A percentile compares a stretch with the other conserved stretches of the same genome.
Conservation (phyloP, 2,797 vertebrate genomes). For the Sebastiscus tertius region DNA sequence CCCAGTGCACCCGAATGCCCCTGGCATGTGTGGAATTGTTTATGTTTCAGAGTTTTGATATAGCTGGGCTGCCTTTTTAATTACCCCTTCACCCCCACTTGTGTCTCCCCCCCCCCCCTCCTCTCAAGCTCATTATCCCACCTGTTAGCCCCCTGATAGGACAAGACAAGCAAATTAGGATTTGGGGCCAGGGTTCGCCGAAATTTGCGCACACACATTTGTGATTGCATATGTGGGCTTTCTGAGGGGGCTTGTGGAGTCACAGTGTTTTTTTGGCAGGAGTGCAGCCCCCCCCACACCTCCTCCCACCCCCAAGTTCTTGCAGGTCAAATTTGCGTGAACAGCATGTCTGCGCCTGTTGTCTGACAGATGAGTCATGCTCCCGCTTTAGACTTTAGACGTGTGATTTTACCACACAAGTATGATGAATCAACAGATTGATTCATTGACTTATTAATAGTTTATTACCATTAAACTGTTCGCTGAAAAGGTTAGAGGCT, state of each 20-base stretch:
- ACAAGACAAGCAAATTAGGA: constrained; percentile 38
- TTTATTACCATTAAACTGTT: constrained; percentile 64
- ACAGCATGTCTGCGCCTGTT: constrained; percentile 34
- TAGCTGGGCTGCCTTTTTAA: constrained; percentile 64
- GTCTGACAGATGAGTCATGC: constrained; percentile 63
- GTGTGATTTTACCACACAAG: constrained; percentile 43
- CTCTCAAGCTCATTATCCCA: constrained; percentile 53
- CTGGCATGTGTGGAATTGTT: constrained; percentile 76
- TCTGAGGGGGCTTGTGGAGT: constrained; percentile 3
- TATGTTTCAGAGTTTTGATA: constrained; percentile 70
- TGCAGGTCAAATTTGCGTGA: constrained; percentile 27
- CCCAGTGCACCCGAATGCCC: constrained; percentile 20
- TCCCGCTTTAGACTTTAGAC: constrained; percentile 52
- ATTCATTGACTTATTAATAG: constrained; percentile 72
- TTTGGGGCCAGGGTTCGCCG: constrained; percentile 7
- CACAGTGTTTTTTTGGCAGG: constrained; percentile 19
- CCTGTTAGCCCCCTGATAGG: constrained; percentile 66
- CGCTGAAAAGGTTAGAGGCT: constrained; percentile 57
- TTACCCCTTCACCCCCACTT: constrained; percentile 31
- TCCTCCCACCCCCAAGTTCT: neutral
- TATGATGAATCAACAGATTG: constrained; percentile 68
- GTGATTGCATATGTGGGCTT: constrained; percentile 5
- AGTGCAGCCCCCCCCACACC: neutral
- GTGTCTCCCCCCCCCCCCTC: neutral
- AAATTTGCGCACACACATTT: constrained; percentile 24